These are phyloP conservation scores for Coenobita brevimanus DNA, from an alignment of 1,140 invertebrate genomes.

Conservation along the genomic window DNA sequence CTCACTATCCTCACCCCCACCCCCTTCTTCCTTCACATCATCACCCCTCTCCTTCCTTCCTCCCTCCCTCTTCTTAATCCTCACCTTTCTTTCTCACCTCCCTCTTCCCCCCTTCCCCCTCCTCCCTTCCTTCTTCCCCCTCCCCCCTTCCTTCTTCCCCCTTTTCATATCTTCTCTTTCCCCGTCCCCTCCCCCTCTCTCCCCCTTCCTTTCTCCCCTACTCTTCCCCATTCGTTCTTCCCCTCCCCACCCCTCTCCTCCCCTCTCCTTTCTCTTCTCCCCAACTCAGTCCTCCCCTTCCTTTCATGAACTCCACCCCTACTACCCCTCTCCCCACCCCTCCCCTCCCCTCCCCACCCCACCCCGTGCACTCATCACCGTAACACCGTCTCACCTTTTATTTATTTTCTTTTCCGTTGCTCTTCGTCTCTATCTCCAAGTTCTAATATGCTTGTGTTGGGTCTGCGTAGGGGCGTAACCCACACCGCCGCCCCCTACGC, in stretches of 20 bases:
- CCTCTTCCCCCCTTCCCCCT: not conserved
- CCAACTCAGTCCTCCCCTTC: too few relatives aligned
- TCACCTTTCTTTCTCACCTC: not conserved
- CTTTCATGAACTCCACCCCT: not conserved
- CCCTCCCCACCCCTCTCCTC: too few relatives aligned
- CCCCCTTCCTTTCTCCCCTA: too few relatives aligned
- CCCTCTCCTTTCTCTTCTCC: too few relatives aligned
- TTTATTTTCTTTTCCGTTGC: slow-evolving; percentile 47
- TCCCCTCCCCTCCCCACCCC: not conserved
- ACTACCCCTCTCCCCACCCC: not conserved
- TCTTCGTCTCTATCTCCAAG: slow-evolving; percentile 52
- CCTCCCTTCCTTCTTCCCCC: not conserved
- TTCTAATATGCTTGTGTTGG: slow-evolving; percentile 55
- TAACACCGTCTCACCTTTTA: slow-evolving; percentile 49
- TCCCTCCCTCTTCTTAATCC: not conserved
- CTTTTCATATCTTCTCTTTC: too few relatives aligned
- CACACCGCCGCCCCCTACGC: not conserved
- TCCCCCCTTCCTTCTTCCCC: not conserved
- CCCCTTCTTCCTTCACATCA: too few relatives aligned
- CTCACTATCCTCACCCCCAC: too few relatives aligned
- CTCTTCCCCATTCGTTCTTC: too few relatives aligned
- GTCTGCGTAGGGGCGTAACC: not conserved
- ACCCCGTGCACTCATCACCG: not conserved
- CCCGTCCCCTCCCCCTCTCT: too few relatives aligned
- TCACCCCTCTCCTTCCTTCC: not conserved